phyloP scores from a whole-genome alignment of 2,888 invertebrate species.

The Lithosia quadra region DNA sequence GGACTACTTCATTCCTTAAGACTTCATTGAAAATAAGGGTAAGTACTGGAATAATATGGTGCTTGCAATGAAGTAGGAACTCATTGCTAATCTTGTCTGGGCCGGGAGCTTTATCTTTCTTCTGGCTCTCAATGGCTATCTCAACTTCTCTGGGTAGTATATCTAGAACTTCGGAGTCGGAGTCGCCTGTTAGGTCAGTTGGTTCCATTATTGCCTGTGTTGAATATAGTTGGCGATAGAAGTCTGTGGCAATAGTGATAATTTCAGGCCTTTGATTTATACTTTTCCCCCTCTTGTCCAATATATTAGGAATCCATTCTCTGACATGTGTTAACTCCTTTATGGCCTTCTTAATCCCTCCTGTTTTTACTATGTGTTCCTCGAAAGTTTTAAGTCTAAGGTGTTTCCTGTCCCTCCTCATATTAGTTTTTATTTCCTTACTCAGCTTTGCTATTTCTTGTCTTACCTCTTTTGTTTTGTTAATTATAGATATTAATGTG shows the following conservation, averaged over 20 bases:
- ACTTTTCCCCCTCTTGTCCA: background rate
- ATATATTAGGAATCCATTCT: background rate
- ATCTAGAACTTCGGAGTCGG: too few relatives aligned
- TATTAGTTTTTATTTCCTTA: background rate
- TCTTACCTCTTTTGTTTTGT: background rate
- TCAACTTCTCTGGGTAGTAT: too few relatives aligned
- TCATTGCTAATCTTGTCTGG: too few relatives aligned
- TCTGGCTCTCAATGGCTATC: too few relatives aligned
- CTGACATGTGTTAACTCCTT: background rate
- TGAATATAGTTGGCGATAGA: background rate
- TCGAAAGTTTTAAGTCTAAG: background rate
- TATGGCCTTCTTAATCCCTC: background rate
- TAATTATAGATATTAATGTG: background rate
- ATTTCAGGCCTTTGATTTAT: background rate
- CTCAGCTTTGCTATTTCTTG: background rate
- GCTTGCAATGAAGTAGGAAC: too few relatives aligned
- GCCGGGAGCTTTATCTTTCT: too few relatives aligned
- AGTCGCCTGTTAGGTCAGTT: too few relatives aligned
- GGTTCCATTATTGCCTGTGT: too few relatives aligned
- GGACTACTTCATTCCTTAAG: too few relatives aligned
- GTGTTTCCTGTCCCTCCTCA: background rate
- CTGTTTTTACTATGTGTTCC: background rate
- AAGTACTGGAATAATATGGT: too few relatives aligned
- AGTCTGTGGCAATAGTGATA: background rate
- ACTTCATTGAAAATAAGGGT: too few relatives aligned